Evolutionary conservation across 2,113 vertebrate species (phyloP), one percentile per base, ranked within the genome.

Genomic region (Urocitellus parryii): DNA sequence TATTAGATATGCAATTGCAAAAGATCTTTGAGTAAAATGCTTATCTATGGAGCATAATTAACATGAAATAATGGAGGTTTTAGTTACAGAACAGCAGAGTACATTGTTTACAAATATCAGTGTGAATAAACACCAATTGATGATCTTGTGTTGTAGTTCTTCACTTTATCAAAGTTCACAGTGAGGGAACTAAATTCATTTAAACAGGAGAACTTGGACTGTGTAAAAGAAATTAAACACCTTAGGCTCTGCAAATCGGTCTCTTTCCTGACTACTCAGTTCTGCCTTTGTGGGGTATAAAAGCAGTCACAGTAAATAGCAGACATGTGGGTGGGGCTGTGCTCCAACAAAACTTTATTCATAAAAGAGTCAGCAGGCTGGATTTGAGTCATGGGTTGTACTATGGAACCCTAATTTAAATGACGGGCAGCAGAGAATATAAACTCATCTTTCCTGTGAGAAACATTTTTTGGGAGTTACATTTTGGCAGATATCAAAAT

Each of bases 41-140:
- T 91, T 92, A 48, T 42, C 68, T 48, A 18, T 37, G 34, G 32
- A 90, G 25, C 70, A 42, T 53, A 25, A 83, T 73, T 78, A 96
- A 29, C 73, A 93, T 88, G 39, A 88, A 88, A 76, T 82, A n/a
- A 94, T 83, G 84, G 32, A 51, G 2, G 25, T 72, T 92, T 88
- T 82, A 78, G 67, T 79, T 96, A 53, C 3, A 88, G 63, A 95
- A 81, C 53, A 48, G 20, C 20, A 93, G 12, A 80, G 56, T 25
- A 63, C 25, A 79, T 37, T 90, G 51, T 22, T 92, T 90, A 90
- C 11, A 95, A 56, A 96, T 88, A 96, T 96, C 74, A 77, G 0
- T 51, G 27, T 89, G 32, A 91, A 92, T 92, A 72, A 85, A 85
- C 25, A 8, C 63, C 42, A 90, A 42, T 5, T 51, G 34, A 48